Percentiles rank a stretch among this genome's conserved stretches.
Conservation (phyloP, 2,888 invertebrate species). For the Phortica okadai region DNA sequence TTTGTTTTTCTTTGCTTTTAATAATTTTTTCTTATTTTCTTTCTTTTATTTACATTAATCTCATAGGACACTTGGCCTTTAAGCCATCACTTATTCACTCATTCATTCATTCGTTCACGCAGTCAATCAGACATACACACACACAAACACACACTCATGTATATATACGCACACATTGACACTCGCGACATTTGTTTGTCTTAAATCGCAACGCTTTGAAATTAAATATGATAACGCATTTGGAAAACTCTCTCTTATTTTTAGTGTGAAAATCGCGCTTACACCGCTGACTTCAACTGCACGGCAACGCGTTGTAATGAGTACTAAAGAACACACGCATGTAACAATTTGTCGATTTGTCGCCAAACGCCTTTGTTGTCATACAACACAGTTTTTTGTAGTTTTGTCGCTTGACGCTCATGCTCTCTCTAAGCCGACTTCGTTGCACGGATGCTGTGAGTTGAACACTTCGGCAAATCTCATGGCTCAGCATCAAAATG, state of each 20-base stretch:
- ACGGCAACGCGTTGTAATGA: conserved; percentile 76
- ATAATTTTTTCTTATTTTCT: conserved; percentile 46
- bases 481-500: not conserved
- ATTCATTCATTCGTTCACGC: conserved; percentile 5
- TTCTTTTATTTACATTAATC: conserved; percentile 18
- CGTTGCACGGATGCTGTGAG: conserved; percentile 49
- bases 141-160: not conserved
- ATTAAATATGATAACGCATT: conserved; percentile 31
- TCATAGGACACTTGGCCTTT: conserved; percentile 8
- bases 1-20: conserved; percentile 27
- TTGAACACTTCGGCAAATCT: not conserved
- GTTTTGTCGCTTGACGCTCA: conserved; percentile 12
- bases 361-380: conserved; percentile 43
- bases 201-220: not conserved
- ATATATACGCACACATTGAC: conserved; percentile 8
- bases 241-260: not conserved
- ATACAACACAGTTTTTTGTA: conserved; percentile 18
- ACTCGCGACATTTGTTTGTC: conserved; percentile 30
- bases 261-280: conserved; percentile 21
- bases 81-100: conserved; percentile 15
- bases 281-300: conserved; percentile 69
- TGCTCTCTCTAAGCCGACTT: not conserved
- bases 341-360: conserved; percentile 42
- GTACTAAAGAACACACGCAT: conserved; percentile 72
- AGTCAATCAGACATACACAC: conserved; percentile 17